A percentile compares a stretch with the other conserved stretches of the same genome.
phyloP scores from a whole-genome alignment of 2,113 vertebrate genomes.

The Genyomyrus donnyi region DNA sequence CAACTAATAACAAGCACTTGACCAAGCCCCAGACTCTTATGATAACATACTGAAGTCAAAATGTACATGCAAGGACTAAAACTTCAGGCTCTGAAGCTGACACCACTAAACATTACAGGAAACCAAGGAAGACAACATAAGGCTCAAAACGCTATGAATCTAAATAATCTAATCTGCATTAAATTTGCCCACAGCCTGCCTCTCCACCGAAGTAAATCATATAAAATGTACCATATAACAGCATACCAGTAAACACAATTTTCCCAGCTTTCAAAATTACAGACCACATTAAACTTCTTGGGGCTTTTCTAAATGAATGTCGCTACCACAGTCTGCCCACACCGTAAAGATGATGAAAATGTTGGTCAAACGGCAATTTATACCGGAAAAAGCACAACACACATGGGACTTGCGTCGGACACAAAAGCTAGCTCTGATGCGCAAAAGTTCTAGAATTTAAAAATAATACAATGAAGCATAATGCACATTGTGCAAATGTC shows the following conservation, averaged over 20 bases:
- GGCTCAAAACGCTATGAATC: background rate
- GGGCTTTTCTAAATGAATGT: background rate
- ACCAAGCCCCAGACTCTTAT: background rate
- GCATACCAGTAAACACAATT: background rate
- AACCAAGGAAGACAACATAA: background rate
- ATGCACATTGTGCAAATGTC: background rate
- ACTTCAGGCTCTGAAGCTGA: background rate
- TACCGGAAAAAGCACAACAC: background rate
- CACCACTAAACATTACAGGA: background rate
- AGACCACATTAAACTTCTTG: conserved; percentile 14
- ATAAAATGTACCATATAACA: background rate
- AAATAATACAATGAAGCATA: background rate
- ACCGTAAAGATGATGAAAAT: conserved; percentile 13
- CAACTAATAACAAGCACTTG: background rate
- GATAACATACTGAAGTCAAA: background rate
- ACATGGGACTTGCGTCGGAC: background rate
- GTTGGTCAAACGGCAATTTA: conserved; percentile 9
- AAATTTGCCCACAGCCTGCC: background rate
- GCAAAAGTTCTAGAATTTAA: background rate
- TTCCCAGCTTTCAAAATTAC: conserved; percentile 18
- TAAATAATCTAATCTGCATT: conserved; percentile 1
- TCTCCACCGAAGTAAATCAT: background rate
- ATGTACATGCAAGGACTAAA: background rate
- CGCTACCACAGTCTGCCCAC: background rate
- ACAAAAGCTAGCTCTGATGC: background rate